A percentile compares a stretch with the other conserved stretches of the same genome.
Evolutionary conservation across 2,888 invertebrate species (phyloP).

Genomic region (Exocentrus adspersus): DNA sequence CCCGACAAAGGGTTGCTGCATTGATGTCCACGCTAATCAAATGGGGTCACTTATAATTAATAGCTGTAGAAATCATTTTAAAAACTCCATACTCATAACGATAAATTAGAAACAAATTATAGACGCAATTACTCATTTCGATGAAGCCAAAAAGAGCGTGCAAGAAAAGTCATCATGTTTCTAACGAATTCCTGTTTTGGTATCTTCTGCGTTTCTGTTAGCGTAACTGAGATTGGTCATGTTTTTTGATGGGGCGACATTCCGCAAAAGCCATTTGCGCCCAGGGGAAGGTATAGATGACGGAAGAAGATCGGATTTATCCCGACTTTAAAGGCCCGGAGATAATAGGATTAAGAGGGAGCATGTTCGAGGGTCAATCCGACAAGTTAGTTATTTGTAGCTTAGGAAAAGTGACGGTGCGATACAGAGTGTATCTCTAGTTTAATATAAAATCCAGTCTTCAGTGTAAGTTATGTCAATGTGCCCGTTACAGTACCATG

Average conservation of each 20-base stretch:
- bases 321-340: background rate
- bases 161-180: too few relatives aligned
- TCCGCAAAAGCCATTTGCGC: background rate
- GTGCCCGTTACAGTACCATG: too few relatives aligned
- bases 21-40: background rate
- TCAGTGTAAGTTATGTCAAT: too few relatives aligned
- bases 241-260: background rate
- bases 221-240: background rate
- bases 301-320: conserved; percentile 1
- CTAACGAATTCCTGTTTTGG: too few relatives aligned
- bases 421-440: background rate
- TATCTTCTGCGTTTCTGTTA: too few relatives aligned
- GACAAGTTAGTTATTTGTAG: background rate
- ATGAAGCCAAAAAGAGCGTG: too few relatives aligned
- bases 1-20: conserved; percentile 1
- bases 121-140: too few relatives aligned
- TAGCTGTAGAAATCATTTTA: too few relatives aligned
- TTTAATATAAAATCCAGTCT: background rate
- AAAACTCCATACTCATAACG: too few relatives aligned
- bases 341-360: conserved; percentile 3
- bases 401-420: background rate
- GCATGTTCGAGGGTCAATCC: background rate
- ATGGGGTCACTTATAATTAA: background rate
- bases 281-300: background rate
- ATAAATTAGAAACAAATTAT: too few relatives aligned